Base-by-base conservation (phyloP, 30 jellyfish, hydroid and myxozoan species). In the Rhopilema esculentum region DNA sequence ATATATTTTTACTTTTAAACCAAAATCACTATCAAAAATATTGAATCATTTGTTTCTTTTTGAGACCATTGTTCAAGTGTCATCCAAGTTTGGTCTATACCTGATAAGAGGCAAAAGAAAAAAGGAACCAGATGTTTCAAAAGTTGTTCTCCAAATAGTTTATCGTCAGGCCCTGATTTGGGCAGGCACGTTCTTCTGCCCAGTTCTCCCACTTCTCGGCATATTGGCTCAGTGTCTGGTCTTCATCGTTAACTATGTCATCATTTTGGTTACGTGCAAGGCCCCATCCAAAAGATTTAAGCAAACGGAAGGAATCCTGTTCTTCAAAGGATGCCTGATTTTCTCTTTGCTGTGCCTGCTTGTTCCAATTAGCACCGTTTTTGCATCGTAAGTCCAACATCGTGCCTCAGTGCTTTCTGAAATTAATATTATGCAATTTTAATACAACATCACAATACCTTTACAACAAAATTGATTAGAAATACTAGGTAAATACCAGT, bases 151-250 rank as follows among this genome's bases (percentile, higher is more conserved):
- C 16, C 92, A 84, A 61, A 84, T 84, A 27, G 92, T 84, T 0
- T 84, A 84, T 71, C 79, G 92, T 15, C 92, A 84, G 30, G 92
- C 92, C 21, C 86, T 84, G 23, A 75, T 84, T 6, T 84, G 92
- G 92, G 84, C 88, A 33, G 96, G 96, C 30, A 87, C 96, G 28
- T 87, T 87, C 68, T 87, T 87, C 87, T 76, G 96, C 57, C 96
- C 96, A 27, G 26, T 87, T 0, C 57, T 87, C 32, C 96, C 96
- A 16, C 25, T 67, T 51, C 81, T 87, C 29, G 96, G 96, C 22
- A 40, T 87, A 22, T 31, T 87, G 22, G 78, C 77, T 8, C 88
- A 66, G 66, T 24, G 28, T 16, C 33, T 84, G 49, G 83, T 84
- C 4, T 84, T 84, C 72, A 31, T 61, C 27, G 80, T 84, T 51